phyloP scores from a whole-genome alignment of 2,797 vertebrate species.

The Scolopax rusticola region DNA sequence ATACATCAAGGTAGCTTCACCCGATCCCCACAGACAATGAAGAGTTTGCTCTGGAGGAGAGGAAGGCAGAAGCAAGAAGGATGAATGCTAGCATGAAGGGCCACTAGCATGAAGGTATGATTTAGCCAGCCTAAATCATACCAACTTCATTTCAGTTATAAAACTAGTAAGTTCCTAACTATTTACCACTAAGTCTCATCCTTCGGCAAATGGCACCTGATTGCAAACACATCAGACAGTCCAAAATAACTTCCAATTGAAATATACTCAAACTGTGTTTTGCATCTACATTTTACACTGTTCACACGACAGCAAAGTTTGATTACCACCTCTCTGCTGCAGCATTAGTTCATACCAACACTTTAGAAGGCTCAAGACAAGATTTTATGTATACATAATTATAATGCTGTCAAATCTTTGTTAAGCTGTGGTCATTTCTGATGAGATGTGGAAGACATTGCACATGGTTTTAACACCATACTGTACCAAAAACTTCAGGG shows the following conservation, averaged over 20 bases:
- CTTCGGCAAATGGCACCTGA: not conserved
- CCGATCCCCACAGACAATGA: not conserved
- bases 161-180: not conserved
- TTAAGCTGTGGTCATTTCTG: not conserved
- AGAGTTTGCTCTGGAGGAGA: not conserved
- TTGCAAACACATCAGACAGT: not conserved
- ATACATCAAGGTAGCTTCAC: slow-evolving; percentile 25
- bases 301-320: not conserved
- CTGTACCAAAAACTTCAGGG: not conserved
- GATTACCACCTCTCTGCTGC: not conserved
- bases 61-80: not conserved
- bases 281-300: not conserved
- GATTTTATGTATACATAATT: not conserved
- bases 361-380: not conserved
- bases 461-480: not conserved
- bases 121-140: not conserved
- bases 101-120: not conserved
- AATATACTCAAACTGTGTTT: not conserved
- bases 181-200: not conserved
- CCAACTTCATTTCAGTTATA: not conserved
- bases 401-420: not conserved
- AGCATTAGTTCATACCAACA: not conserved
- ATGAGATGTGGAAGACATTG: not conserved
- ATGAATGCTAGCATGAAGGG: not conserved
- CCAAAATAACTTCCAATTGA: not conserved